Percentiles rank a stretch among this genome's conserved stretches.
These are phyloP conservation scores for Sebastolobus altivelis DNA, from an alignment of 2,797 vertebrate genomes.

Conservation along the genomic window DNA sequence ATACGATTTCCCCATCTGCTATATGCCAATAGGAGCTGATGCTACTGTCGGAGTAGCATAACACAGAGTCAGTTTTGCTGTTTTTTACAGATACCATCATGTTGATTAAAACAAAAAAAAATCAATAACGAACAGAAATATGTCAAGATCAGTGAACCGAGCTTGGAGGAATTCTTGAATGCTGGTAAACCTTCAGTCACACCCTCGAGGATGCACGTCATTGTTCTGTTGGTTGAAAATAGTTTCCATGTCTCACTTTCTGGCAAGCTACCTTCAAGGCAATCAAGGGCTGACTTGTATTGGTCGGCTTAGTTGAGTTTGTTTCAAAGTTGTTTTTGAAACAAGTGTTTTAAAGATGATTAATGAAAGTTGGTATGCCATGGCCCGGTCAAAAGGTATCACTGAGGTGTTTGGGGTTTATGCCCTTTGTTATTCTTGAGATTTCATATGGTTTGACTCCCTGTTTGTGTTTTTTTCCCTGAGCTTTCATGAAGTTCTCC, in stretches of 20 bases:
- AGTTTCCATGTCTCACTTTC: neutral
- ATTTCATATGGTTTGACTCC: neutral
- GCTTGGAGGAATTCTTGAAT: slow-evolving; percentile 2
- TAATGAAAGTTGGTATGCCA: no score
- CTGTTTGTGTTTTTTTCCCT: neutral
- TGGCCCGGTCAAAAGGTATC: no score
- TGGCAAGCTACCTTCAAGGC: neutral
- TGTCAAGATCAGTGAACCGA: slow-evolving; percentile 10
- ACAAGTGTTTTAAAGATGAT: no score
- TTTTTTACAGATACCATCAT: neutral
- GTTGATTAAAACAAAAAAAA: slow-evolving; percentile 11
- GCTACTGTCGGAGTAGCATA: neutral
- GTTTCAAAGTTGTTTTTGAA: no score
- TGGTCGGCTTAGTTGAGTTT: no score
- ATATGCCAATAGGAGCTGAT: neutral
- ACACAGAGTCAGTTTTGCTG: neutral
- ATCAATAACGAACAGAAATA: slow-evolving; percentile 3
- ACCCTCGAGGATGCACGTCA: neutral
- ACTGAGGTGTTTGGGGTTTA: neutral
- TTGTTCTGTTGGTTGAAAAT: neutral
- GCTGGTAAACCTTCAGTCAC: neutral
- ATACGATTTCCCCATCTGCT: neutral
- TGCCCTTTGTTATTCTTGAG: neutral
- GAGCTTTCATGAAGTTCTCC: slow-evolving; percentile 22
- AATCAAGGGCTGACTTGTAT: no score